Evolutionary conservation across 1,140 invertebrate species (phyloP), one percentile per base, ranked within the genome.

Genomic region (Drosophila malerkotliana): DNA sequence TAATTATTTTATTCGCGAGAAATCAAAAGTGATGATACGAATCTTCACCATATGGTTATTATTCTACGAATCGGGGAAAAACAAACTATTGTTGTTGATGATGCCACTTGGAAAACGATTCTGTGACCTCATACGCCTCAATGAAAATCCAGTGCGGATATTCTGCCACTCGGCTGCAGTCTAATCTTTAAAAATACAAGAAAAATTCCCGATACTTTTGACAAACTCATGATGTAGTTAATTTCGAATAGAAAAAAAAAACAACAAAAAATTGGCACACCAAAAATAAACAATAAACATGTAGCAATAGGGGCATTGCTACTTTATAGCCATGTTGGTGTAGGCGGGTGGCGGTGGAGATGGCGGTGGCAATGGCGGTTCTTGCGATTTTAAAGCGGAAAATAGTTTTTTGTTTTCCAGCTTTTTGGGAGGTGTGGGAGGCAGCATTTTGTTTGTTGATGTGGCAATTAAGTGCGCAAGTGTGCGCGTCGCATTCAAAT

Each of bases 171-270:
- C 34, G 49, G 32, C 32, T 41, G 39, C 41, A 44, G 41, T 57
- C 32, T 39, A 57, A 39, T 24, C 21, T 53, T 74, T 54, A 24
- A 64, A 47, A 64, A 74, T 53, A 54, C 28, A 44, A 51, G 18
- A 39, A 54, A 62, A 44, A 37, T 30, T 8, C 32, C 32, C 41
- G 68, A 59, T 61, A 72, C 58, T 84, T 77, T 85, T 85, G 82
- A 87, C 81, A 87, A 85, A 85, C 72, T 78, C 81, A 75, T 81
- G 77, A 81, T 87, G 71, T 78, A 88, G 85, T 87, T 87, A 82
- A 88, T 82, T 88, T 79, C 47, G 56, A 21, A 61, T 48, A 69
- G 54, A 58, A 77, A 18, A n/a, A n/a, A 18, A 18, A 64, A 68
- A 62, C 48, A 74, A 67, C 18, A 32, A 55, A 66, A 85, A 87